These are phyloP conservation scores for Amiota communis DNA, from an alignment of 2,888 invertebrate genomes.

Conservation along the genomic window DNA sequence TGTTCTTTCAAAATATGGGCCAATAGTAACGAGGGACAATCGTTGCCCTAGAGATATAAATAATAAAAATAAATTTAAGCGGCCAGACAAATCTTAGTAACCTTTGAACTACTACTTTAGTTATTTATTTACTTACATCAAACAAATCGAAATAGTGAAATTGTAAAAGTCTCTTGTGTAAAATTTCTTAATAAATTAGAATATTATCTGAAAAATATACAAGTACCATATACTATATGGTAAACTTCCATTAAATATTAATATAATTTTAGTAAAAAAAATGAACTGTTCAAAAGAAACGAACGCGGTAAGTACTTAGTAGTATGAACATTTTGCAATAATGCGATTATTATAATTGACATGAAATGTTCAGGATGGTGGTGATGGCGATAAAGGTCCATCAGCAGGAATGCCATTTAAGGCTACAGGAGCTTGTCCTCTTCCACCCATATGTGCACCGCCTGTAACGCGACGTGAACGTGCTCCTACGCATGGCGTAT, in stretches of 20 bases:
- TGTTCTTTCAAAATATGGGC: constrained; percentile 64
- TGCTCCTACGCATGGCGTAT: neutral
- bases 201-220: too few species aligned
- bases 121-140: too few species aligned
- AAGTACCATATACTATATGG: too few species aligned
- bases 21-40: neutral
- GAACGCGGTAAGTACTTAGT: neutral
- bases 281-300: neutral
- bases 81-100: neutral
- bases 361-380: neutral
- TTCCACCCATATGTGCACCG: constrained; percentile 15
- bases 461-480: neutral
- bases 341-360: too few species aligned
- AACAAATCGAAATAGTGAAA: too few species aligned
- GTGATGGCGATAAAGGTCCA: neutral
- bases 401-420: neutral
- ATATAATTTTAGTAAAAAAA: too few species aligned
- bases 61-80: too few species aligned
- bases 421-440: constrained; percentile 10
- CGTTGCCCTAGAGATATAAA: too few species aligned
- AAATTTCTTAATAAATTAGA: too few species aligned
- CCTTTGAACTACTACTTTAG: neutral
- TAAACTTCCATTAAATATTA: too few species aligned
- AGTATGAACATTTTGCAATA: neutral
- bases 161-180: too few species aligned